Evolutionary conservation across 2,113 vertebrate species (phyloP).

Genomic region (Mus spicilegus): DNA sequence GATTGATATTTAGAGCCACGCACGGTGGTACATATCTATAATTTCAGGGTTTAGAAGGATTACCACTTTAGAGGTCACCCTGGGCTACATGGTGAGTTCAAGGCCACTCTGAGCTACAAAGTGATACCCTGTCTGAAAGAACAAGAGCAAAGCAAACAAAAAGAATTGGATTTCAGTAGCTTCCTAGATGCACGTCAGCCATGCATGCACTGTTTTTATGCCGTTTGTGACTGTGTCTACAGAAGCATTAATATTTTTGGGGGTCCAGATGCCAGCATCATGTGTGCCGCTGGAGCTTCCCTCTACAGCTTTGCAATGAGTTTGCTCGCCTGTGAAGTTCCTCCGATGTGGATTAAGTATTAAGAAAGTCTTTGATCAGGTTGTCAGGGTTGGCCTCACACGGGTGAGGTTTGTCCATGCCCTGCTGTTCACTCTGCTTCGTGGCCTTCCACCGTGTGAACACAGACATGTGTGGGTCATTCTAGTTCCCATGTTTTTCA

Average conservation of each 20-base stretch:
- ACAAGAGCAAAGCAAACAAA: not conserved
- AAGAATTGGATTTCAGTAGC: not conserved
- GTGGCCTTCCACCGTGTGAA: accelerated
- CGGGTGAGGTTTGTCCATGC: not conserved
- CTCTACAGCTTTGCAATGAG: not conserved
- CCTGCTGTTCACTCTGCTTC: not conserved
- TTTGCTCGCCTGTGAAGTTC: not conserved
- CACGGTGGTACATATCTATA: not conserved
- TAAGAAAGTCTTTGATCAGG: not conserved
- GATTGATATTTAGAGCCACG: not conserved
- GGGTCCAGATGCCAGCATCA: not conserved
- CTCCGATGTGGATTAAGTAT: accelerated
- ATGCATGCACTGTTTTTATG: accelerated
- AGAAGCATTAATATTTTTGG: not conserved
- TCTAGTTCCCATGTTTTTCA: too few relatives aligned
- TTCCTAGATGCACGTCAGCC: accelerated
- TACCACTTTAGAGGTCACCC: too few relatives aligned
- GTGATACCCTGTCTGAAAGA: not conserved
- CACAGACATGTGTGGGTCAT: not conserved
- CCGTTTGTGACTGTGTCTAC: not conserved
- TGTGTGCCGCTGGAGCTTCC: not conserved
- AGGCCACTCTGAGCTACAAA: not conserved
- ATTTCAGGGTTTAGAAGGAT: not conserved
- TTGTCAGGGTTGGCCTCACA: not conserved
- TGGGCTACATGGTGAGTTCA: not conserved